Evolutionary conservation across 2,113 vertebrate species (phyloP).

Genomic region (Larimichthys polyactis): DNA sequence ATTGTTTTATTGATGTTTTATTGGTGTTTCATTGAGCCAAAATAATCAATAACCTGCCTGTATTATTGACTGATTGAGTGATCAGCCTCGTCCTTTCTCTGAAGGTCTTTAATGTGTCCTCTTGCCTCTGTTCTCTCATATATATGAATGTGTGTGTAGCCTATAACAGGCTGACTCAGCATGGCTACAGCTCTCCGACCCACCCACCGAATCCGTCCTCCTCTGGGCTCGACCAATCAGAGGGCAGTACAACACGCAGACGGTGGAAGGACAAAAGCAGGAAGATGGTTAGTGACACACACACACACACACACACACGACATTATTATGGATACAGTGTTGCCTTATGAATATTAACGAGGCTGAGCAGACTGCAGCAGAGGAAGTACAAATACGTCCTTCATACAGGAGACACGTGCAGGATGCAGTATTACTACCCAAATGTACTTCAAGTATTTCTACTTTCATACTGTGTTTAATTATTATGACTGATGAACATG

Average conservation of each 20-base stretch:
- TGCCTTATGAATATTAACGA: constrained; percentile 52
- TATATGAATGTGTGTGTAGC: constrained; percentile 75
- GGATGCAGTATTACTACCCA: too few relatives aligned
- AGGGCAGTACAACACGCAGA: constrained; percentile 81
- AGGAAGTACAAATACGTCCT: too few relatives aligned
- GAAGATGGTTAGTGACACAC: constrained; percentile 85
- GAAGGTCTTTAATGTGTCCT: neutral
- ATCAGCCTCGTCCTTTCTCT: too few relatives aligned
- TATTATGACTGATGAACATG: too few relatives aligned
- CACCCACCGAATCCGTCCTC: constrained; percentile 82
- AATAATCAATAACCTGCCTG: neutral
- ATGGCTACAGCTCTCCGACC: constrained; percentile 88
- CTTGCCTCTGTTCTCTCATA: neutral
- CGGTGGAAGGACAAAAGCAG: constrained; percentile 87
- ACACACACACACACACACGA: constrained; percentile 7
- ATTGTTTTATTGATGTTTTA: neutral
- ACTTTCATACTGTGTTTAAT: too few relatives aligned
- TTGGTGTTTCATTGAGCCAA: neutral
- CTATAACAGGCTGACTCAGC: constrained; percentile 89
- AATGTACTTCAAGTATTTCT: too few relatives aligned
- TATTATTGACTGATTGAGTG: neutral
- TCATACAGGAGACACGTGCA: too few relatives aligned
- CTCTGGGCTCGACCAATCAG: constrained; percentile 75
- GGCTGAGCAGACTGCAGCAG: constrained; percentile 12
- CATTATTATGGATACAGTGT: neutral